These are phyloP conservation scores for Rhea americana DNA, from an alignment of 2,113 vertebrate genomes.

Conservation along the genomic window DNA sequence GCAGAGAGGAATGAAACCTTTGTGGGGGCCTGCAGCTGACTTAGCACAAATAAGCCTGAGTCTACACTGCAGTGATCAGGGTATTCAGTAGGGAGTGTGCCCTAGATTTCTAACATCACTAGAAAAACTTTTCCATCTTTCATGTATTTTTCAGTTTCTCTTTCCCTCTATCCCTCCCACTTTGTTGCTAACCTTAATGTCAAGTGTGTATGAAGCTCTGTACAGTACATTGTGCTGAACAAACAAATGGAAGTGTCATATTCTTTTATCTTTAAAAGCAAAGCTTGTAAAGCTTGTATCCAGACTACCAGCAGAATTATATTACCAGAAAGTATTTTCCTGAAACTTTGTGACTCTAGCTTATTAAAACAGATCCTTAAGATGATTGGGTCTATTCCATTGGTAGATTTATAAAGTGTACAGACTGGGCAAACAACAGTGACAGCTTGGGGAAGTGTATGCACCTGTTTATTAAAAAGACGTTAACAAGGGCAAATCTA, in stretches of 20 bases:
- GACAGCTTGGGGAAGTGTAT: slow-evolving; percentile 78
- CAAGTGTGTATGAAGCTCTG: not conserved
- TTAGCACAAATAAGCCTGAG: not conserved
- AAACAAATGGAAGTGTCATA: slow-evolving; percentile 58
- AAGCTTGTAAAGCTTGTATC: slow-evolving; percentile 22
- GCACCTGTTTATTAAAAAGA: slow-evolving; percentile 81
- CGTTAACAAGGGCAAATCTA: slow-evolving; percentile 77
- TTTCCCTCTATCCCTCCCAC: not conserved
- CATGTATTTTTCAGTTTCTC: not conserved
- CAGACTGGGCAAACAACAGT: slow-evolving; percentile 77
- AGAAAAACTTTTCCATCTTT: not conserved
- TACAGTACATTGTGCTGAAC: slow-evolving; percentile 29
- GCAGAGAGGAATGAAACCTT: not conserved
- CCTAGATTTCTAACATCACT: not conserved
- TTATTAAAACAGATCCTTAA: slow-evolving; percentile 70
- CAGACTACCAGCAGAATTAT: slow-evolving; percentile 24
- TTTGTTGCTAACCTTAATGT: slow-evolving; percentile 7
- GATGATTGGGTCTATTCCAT: slow-evolving; percentile 72
- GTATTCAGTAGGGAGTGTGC: not conserved
- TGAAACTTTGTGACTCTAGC: slow-evolving; percentile 67
- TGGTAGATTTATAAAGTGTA: slow-evolving; percentile 71
- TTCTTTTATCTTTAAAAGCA: slow-evolving; percentile 56
- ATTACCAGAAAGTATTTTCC: slow-evolving; percentile 68
- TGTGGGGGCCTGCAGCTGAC: fast-evolving
- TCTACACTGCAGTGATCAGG: fast-evolving